Conservation (phyloP, 1,140 invertebrate genomes). For the Stegodyphus mimosarum region DNA sequence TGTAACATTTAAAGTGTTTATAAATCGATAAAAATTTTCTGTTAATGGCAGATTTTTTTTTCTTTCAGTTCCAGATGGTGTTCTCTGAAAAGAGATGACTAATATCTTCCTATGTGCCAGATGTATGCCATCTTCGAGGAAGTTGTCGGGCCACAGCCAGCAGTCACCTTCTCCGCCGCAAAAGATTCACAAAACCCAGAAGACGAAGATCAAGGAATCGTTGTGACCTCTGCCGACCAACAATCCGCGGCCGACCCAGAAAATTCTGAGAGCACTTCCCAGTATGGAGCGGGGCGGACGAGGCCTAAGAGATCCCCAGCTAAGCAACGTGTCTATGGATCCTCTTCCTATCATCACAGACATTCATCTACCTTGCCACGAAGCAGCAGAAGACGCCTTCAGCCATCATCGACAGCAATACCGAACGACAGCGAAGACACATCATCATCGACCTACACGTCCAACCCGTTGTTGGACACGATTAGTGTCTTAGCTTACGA, state of each 20-base stretch:
- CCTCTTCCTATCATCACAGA: background rate
- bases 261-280: background rate
- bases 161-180: conserved; percentile 21
- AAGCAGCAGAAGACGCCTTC: conserved; percentile 5
- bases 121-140: conserved; percentile 69
- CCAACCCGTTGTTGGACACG: conserved; percentile 67
- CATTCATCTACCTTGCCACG: conserved; percentile 18
- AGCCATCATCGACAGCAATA: background rate
- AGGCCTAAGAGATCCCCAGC: background rate
- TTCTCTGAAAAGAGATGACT: conserved; percentile 67
- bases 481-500: conserved; percentile 66
- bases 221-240: conserved; percentile 3
- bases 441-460: conserved; percentile 23
- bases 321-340: conserved; percentile 16
- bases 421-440: background rate
- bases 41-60: background rate
- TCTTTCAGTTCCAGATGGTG: background rate
- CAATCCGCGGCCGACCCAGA: background rate
- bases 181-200: conserved; percentile 4
- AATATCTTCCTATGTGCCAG: conserved; percentile 67
- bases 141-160: conserved; percentile 56
- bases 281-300: conserved; percentile 12
- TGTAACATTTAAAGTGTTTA: background rate
- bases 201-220: conserved; percentile 12
- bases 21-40: background rate